Conservation (phyloP, 1,140 invertebrate genomes). For the Cylas formicarius region DNA sequence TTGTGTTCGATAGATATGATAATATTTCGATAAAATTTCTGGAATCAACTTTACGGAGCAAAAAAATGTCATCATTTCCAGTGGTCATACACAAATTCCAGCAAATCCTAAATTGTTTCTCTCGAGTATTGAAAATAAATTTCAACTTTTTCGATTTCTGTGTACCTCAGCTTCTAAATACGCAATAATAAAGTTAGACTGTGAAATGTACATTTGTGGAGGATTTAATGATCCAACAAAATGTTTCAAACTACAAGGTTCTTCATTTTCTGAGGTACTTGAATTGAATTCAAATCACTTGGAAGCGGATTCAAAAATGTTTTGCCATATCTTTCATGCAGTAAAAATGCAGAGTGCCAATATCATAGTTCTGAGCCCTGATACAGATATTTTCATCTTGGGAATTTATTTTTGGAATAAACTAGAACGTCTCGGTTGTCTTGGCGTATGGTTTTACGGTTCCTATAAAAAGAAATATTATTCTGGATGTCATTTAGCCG, state of each 20-base stretch:
- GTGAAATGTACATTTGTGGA: conserved; percentile 17
- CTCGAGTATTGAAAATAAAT: conserved; percentile 21
- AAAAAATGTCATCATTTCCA: conserved; percentile 25
- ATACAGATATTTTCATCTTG: conserved; percentile 21
- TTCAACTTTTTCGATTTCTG: conserved; percentile 16
- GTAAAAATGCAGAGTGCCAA: conserved; percentile 5
- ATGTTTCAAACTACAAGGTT: conserved; percentile 20
- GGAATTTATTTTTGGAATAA: conserved; percentile 18
- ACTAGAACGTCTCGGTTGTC: conserved; percentile 17
- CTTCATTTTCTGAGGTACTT: conserved; percentile 21
- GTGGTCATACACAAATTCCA: conserved; percentile 16
- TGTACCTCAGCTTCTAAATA: conserved; percentile 16
- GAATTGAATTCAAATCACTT: conserved; percentile 24
- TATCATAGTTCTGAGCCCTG: conserved; percentile 7
- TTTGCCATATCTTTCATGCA: conserved; percentile 13
- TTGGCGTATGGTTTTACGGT: conserved; percentile 21
- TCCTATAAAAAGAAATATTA: conserved; percentile 23
- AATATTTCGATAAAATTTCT: conserved; percentile 22
- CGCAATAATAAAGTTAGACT: conserved; percentile 16
- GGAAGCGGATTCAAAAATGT: conserved; percentile 13
- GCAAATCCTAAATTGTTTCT: conserved; percentile 15
- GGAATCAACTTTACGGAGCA: conserved; percentile 20
- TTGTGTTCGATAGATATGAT: conserved; percentile 24
- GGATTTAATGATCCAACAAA: conserved; percentile 22
- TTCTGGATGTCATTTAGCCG: conserved; percentile 22